Base-by-base conservation (phyloP, 1,140 invertebrate genomes). In the Calliphora vicina region DNA sequence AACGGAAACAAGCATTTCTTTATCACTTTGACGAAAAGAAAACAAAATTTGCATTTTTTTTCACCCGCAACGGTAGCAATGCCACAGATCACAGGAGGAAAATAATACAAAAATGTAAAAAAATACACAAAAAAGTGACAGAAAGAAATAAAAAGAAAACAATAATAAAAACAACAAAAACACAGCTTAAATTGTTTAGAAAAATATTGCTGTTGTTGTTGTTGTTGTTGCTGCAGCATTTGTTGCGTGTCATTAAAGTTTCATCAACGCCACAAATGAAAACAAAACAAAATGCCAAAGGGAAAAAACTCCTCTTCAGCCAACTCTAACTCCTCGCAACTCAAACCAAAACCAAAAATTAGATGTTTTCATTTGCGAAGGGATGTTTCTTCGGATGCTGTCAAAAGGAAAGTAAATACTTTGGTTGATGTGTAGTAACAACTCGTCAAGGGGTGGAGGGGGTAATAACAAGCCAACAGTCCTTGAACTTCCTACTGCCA, bases 201-300 rank as follows among this genome's bases (percentile, higher is more conserved):
- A 80, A 83, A 83, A 80, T 10, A 9, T 17, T 78, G 25, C 26
- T 78, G 72, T 27, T 78, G 72, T 80, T 61, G 73, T n/a, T n/a
- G n/a, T n/a, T n/a, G 25, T 43, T 78, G 72, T 27, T 78, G 72
- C 67, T 61, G 73, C 61, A 83, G 74, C 82, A 83, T 83, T 83
- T 80, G 82, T 80, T 83, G 82, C 82, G 82, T 83, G 82, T 83
- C 82, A 83, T 83, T 83, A 83, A 83, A 83, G 82, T 80, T 83
- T 80, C 82, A 83, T 23, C 61, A 81, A 81, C 50, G 81, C 71
- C 80, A 81, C 29, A 45, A 82, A 82, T 82, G 81, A 73, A 72
- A 82, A 45, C 81, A 82, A 82, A 82, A 82, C 35, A 42, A 43
- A 43, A 78, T 78, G 74, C 74, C 42, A 78, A 43, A 43, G 74